Evolutionary conservation across 2,113 vertebrate genomes (phyloP), one percentile per base, ranked within the genome.

Genomic region (Glaucomys volans): DNA sequence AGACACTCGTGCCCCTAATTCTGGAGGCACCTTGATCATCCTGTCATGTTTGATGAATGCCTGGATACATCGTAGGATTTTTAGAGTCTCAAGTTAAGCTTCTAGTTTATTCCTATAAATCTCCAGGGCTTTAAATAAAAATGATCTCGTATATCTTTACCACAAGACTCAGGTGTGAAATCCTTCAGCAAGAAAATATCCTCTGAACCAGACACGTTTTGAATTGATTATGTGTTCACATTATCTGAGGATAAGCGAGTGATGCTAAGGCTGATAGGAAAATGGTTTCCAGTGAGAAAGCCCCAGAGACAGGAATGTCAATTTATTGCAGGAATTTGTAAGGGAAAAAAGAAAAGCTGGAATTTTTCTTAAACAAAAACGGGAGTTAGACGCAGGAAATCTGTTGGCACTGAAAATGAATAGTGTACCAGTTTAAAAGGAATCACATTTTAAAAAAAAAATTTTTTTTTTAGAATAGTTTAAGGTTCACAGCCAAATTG

Each of bases 51-150:
- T 92, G 97, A 97, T 86, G 74, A 92, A 94, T 97, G 96, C 79
- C 76, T 81, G 93, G 81, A 93, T 90, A 95, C 69, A 91, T 79
- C 90, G 82, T 42, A 37, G 67, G 77, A 96, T 97, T 97, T 96
- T 82, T 66, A 96, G 98, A 97, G 92, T 93, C 95, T 97, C 90
- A 87, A 92, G 91, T 93, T 97, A 97, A 98, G 97, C 97, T 84
- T 96, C 93, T 81, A 96, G 62, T 95, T 97, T 97, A 97, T 97
- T 98, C 95, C 91, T 96, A 94, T 97, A 96, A 98, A 97, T 97
- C 98, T 98, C 96, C 37, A 0, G 0, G 79, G 93, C 83, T 98
- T 97, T 95, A 87, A 80, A 97, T 54, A 30, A 97, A 97, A 97
- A 66, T 54, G 32, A 91, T 94, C 90, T 95, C 80, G 28, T 75